These are phyloP conservation scores for Sarcophaga carnaria DNA, from an alignment of 2,888 invertebrate genomes.

Conservation along the genomic window DNA sequence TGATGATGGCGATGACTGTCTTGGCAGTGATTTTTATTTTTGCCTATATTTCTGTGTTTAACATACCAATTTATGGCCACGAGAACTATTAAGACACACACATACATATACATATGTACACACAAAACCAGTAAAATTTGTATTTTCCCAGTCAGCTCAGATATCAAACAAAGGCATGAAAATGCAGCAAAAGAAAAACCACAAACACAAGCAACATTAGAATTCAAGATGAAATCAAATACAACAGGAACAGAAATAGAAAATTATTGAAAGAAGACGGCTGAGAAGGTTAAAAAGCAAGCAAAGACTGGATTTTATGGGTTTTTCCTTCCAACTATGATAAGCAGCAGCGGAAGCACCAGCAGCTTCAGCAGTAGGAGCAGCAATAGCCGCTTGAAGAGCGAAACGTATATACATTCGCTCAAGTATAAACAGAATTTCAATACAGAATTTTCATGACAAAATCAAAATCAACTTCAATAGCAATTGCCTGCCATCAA, in stretches of 20 bases:
- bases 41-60: conserved; percentile 38
- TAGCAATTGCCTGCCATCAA: conserved; percentile 59
- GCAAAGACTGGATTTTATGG: conserved; percentile 57
- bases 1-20: conserved; percentile 19
- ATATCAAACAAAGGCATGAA: neutral
- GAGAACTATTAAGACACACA: conserved; percentile 21
- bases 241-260: neutral
- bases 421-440: conserved; percentile 56
- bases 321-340: conserved; percentile 9
- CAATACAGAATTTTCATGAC: conserved; percentile 62
- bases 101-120: conserved; percentile 1
- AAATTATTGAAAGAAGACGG: neutral
- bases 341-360: conserved; percentile 25
- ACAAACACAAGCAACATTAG: conserved; percentile 1
- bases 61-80: conserved; percentile 48
- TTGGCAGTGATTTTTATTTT: conserved; percentile 40
- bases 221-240: neutral
- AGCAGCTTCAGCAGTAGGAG: neutral
- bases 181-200: conserved; percentile 28
- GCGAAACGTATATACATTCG: too few species aligned
- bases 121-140: conserved; percentile 6
- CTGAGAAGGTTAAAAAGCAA: neutral
- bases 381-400: neutral
- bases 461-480: conserved; percentile 69
- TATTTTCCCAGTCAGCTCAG: neutral